Conservation (phyloP, 1,140 invertebrate species). For the Heliothis virescens region DNA sequence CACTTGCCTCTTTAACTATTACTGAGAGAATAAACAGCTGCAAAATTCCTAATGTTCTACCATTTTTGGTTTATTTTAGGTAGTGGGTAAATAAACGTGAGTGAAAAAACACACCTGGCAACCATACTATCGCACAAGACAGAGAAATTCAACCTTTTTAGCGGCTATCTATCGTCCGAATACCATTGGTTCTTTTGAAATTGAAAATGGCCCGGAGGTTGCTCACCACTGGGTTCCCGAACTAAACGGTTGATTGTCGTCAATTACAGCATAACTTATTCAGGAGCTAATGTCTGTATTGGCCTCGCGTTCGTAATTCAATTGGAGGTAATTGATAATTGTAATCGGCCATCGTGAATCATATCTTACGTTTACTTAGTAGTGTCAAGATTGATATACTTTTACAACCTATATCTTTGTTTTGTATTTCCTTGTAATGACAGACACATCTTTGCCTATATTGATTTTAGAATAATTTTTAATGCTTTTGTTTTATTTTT, state of each 20-base stretch:
- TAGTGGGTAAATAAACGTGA: background rate
- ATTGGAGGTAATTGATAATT: slow-evolving; percentile 45
- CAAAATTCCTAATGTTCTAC: background rate
- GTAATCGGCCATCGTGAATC: slow-evolving; percentile 42
- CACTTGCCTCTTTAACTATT: slow-evolving; percentile 6
- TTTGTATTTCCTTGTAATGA: background rate
- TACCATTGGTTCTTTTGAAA: no score
- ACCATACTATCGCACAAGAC: background rate
- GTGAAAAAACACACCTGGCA: slow-evolving; percentile 18
- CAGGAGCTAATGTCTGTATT: slow-evolving; percentile 28
- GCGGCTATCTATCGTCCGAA: background rate
- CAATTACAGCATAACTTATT: slow-evolving; percentile 37
- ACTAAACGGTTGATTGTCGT: slow-evolving; percentile 31
- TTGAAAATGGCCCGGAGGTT: background rate
- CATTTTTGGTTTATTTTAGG: slow-evolving; percentile 19
- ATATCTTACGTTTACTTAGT: slow-evolving; percentile 24
- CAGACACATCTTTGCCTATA: background rate
- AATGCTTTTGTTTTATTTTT: background rate
- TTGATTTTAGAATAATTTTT: background rate
- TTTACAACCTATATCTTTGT: slow-evolving; percentile 11
- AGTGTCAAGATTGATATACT: slow-evolving; percentile 7
- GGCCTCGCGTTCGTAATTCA: slow-evolving; percentile 18
- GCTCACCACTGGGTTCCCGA: background rate
- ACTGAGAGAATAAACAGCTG: slow-evolving; percentile 19
- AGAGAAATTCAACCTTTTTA: slow-evolving; percentile 21